These are phyloP conservation scores for Plebejus anna DNA, from an alignment of 2,888 invertebrate genomes.

Conservation along the genomic window DNA sequence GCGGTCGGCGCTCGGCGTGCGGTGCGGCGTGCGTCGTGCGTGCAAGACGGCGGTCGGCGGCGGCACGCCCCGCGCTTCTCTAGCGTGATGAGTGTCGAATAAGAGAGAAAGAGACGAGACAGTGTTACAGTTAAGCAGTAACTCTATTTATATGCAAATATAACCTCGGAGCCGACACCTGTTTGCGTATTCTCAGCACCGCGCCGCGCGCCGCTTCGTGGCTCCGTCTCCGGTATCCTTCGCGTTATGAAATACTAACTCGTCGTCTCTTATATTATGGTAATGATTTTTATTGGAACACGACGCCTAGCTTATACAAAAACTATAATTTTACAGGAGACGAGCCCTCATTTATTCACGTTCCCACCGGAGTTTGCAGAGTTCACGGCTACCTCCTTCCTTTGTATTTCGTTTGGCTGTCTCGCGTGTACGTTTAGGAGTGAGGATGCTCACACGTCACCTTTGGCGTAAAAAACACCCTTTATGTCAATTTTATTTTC, in stretches of 20 bases:
- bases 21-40: conserved; percentile 47
- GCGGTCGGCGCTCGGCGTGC: conserved; percentile 49
- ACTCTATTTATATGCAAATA: conserved; percentile 81
- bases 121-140: conserved; percentile 79
- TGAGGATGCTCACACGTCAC: background rate
- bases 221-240: conserved; percentile 70
- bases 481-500: background rate
- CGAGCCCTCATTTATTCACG: conserved; percentile 2
- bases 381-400: conserved; percentile 7
- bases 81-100: conserved; percentile 52
- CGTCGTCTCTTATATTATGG: conserved; percentile 34
- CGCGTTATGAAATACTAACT: conserved; percentile 55
- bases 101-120: conserved; percentile 70
- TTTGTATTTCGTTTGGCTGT: conserved; percentile 19
- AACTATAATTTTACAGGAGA: conserved; percentile 7
- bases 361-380: background rate
- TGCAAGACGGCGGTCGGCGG: conserved; percentile 68
- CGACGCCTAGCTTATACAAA: conserved; percentile 18
- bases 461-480: background rate
- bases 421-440: background rate
- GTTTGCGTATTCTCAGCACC: conserved; percentile 77
- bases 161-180: conserved; percentile 78
- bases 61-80: conserved; percentile 64
- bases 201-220: conserved; percentile 66
- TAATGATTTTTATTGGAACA: conserved; percentile 7